These are phyloP conservation scores for Xenopus borealis DNA, from an alignment of 2,113 vertebrate species.

Conservation along the genomic window DNA sequence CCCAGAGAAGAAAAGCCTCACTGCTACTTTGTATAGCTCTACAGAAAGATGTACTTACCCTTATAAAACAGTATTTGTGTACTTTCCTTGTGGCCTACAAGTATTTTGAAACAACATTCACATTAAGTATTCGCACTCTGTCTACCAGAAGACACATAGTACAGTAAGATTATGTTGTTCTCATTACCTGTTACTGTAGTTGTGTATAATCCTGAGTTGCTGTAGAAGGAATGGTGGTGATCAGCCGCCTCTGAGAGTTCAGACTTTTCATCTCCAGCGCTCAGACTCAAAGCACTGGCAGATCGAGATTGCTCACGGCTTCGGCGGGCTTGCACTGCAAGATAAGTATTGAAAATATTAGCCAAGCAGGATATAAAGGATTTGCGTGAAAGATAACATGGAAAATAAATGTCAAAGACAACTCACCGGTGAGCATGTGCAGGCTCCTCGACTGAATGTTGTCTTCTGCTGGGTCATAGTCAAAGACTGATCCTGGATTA, in stretches of 20 bases:
- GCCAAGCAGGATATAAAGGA: background rate
- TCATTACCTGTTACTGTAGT: slow-evolving; percentile 62
- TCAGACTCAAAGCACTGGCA: slow-evolving; percentile 84
- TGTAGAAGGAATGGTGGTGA: slow-evolving; percentile 83
- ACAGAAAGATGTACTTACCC: slow-evolving; percentile 17
- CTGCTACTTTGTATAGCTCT: slow-evolving; percentile 8
- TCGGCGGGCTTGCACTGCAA: slow-evolving; percentile 86
- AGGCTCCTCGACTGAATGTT: slow-evolving; percentile 97
- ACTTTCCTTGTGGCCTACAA: slow-evolving; percentile 44
- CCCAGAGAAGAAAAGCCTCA: background rate
- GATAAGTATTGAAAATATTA: accelerated
- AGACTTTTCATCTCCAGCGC: slow-evolving; percentile 85
- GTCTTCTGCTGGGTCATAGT: slow-evolving; percentile 97
- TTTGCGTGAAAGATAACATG: background rate
- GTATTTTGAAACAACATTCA: slow-evolving; percentile 28
- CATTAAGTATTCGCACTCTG: slow-evolving; percentile 7
- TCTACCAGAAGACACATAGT: background rate
- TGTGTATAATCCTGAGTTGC: slow-evolving; percentile 73
- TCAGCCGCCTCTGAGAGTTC: slow-evolving; percentile 78
- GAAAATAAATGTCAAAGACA: background rate
- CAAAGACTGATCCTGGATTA: slow-evolving; percentile 96
- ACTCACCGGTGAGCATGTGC: slow-evolving; percentile 89
- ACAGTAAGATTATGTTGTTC: too few species aligned
- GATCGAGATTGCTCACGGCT: slow-evolving; percentile 93
- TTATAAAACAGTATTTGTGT: slow-evolving; percentile 34